phyloP scores from a whole-genome alignment of 2,113 vertebrate genomes.

The Arvicanthis niloticus region DNA sequence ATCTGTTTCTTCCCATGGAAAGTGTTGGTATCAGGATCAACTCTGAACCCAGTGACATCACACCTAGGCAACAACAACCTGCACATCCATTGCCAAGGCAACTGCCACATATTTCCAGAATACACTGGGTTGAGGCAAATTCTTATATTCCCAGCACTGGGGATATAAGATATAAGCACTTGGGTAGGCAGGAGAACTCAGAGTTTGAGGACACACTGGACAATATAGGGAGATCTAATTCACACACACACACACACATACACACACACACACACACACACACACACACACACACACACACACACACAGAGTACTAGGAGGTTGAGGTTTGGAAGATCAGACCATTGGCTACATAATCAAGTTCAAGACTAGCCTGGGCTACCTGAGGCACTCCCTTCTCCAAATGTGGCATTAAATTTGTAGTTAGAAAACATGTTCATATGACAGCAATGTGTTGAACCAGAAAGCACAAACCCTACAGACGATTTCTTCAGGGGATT shows the following conservation, averaged over 20 bases:
- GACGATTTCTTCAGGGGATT: neutral
- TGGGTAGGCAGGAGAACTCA: neutral
- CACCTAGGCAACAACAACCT: no score
- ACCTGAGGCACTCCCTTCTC: no score
- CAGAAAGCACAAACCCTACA: neutral
- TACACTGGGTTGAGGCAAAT: neutral
- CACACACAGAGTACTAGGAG: neutral
- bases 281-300: no score
- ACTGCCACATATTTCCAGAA: no score
- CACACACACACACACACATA: no score
- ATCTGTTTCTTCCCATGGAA: no score
- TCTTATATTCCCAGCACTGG: neutral
- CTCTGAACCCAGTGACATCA: no score
- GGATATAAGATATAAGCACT: no score
- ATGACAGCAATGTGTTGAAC: neutral
- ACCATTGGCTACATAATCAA: neutral
- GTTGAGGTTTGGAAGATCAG: neutral
- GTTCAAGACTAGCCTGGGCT: neutral
- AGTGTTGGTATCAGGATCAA: no score
- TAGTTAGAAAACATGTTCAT: neutral
- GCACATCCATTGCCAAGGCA: no score
- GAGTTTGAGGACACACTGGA: neutral
- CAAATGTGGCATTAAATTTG: neutral
- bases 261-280: neutral
- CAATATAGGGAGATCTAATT: neutral